Percentiles rank a stretch among this genome's conserved stretches.
phyloP scores from a whole-genome alignment of 2,113 vertebrate species.

The Mormyrus lacerda region DNA sequence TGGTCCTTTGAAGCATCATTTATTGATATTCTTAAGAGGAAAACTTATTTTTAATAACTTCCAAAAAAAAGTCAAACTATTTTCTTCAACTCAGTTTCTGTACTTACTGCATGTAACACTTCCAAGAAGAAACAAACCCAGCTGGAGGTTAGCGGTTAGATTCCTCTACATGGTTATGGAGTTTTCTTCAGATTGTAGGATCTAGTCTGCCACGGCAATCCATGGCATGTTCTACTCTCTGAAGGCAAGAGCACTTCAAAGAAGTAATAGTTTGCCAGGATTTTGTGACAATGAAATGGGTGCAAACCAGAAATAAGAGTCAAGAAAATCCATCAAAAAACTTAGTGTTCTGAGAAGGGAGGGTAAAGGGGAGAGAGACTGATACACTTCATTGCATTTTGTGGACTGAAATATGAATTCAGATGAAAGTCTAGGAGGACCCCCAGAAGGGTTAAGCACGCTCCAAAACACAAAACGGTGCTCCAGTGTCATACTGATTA shows the following conservation, averaged over 20 bases:
- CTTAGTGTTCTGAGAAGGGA: background rate
- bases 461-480: background rate
- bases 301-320: background rate
- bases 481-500: background rate
- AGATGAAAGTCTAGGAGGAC: background rate
- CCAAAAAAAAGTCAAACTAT: background rate
- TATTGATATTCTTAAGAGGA: constrained; percentile 1
- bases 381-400: constrained; percentile 7
- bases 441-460: background rate
- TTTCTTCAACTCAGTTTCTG: background rate
- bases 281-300: background rate
- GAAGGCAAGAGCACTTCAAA: background rate
- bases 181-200: background rate
- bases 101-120: background rate
- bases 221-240: background rate
- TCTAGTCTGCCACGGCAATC: background rate
- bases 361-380: background rate
- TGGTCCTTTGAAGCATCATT: background rate
- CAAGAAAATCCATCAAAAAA: background rate
- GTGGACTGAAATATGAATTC: background rate
- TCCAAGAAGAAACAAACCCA: background rate
- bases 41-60: background rate
- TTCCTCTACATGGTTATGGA: background rate
- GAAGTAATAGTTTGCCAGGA: background rate
- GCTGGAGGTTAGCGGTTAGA: background rate